phyloP scores from a whole-genome alignment of 2,113 vertebrate genomes.

The Apaloderma vittatum region DNA sequence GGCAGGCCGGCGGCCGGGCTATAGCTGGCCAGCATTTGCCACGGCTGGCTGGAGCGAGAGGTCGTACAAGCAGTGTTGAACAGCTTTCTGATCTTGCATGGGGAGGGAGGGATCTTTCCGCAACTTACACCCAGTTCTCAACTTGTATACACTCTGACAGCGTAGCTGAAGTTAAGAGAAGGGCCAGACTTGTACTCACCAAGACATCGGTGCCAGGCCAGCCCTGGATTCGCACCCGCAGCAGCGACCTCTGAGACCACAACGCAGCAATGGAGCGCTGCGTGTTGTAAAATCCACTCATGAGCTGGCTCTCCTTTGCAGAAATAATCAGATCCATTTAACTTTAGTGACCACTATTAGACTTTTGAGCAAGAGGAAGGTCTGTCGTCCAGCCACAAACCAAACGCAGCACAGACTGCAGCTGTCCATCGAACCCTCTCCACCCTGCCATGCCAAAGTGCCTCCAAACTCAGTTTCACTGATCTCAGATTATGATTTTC shows the following conservation, averaged over 20 bases:
- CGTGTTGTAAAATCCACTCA: accelerated
- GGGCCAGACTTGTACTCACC: neutral
- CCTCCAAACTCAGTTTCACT: neutral
- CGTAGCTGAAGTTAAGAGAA: neutral
- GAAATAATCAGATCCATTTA: neutral
- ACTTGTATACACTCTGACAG: neutral
- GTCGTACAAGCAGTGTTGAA: neutral
- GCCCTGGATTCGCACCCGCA: neutral
- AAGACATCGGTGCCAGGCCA: neutral
- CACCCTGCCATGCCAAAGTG: accelerated
- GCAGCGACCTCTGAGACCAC: neutral
- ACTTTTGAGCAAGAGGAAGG: neutral
- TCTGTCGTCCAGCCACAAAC: neutral
- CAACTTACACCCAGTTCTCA: neutral
- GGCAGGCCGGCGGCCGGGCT: neutral
- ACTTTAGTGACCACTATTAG: neutral
- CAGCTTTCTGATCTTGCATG: neutral
- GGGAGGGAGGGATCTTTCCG: neutral
- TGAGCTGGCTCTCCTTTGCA: accelerated
- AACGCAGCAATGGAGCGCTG: accelerated
- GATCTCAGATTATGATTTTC: neutral
- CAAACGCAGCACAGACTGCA: accelerated
- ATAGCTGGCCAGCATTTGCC: neutral
- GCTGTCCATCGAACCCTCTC: neutral
- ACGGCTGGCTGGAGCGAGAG: neutral